Conservation (phyloP, 2,113 vertebrate species). For the Oreochromis tanganicae region DNA sequence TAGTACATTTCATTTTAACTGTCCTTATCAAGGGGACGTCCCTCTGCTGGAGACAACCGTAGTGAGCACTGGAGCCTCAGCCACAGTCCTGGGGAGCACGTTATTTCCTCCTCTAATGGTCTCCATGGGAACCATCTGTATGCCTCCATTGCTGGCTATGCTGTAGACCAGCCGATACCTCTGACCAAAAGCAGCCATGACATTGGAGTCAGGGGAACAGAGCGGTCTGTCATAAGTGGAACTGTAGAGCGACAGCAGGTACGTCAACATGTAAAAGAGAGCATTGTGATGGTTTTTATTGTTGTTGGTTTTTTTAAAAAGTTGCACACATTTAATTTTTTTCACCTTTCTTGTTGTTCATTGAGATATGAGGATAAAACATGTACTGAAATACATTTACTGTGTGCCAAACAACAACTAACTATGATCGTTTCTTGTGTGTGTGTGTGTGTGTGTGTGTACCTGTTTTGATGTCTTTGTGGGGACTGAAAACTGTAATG, state of each 20-base stretch:
- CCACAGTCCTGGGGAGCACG: conserved; percentile 82
- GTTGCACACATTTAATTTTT: neutral
- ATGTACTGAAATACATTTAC: neutral
- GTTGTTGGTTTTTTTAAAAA: accelerated
- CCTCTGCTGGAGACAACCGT: conserved; percentile 82
- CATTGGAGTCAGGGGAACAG: conserved; percentile 41
- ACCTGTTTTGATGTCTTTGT: too few relatives aligned
- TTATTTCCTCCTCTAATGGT: conserved; percentile 79
- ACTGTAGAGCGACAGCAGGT: conserved; percentile 89
- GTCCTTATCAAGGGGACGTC: conserved; percentile 76
- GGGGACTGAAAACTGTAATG: too few relatives aligned
- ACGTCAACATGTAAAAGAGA: neutral
- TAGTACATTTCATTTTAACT: neutral
- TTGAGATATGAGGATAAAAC: neutral
- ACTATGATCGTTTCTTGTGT: neutral
- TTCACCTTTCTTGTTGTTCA: neutral
- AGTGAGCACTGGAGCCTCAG: conserved; percentile 84
- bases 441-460: neutral
- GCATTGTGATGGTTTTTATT: neutral
- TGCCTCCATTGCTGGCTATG: conserved; percentile 79
- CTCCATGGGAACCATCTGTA: conserved; percentile 83
- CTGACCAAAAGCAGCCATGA: conserved; percentile 89
- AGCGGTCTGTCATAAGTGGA: conserved; percentile 67
- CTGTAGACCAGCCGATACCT: conserved; percentile 87
- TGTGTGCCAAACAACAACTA: neutral